Percentiles rank a stretch among this genome's conserved stretches.
Evolutionary conservation across 2,113 vertebrate species (phyloP).

Genomic region (Limnothrissa miodon): DNA sequence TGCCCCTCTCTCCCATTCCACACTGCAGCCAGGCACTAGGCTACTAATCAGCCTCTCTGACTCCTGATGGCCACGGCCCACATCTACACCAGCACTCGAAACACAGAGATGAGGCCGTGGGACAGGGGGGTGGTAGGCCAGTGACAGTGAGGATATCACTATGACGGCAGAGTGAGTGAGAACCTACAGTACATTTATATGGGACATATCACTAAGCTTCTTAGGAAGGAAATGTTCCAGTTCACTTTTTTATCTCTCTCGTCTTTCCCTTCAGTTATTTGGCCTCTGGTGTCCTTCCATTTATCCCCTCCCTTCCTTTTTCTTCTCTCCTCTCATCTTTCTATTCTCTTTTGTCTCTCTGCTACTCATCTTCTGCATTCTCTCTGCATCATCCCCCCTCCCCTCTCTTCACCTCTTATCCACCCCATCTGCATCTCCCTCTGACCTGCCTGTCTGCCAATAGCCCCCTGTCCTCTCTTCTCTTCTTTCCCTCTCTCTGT

Average conservation of each 20-base stretch:
- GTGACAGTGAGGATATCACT: neutral
- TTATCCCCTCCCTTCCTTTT: too few relatives aligned
- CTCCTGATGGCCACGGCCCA: neutral
- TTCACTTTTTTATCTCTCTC: neutral
- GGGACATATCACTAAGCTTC: neutral
- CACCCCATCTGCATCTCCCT: too few relatives aligned
- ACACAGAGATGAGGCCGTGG: neutral
- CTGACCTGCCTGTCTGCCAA: too few relatives aligned
- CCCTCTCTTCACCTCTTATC: neutral
- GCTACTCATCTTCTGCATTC: neutral
- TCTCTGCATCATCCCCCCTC: neutral
- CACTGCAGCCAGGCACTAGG: neutral
- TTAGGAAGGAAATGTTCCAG: neutral
- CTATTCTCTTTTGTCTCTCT: neutral
- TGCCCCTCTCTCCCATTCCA: neutral
- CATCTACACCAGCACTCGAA: neutral
- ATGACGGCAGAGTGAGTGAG: too few relatives aligned
- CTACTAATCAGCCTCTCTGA: conserved; percentile 21
- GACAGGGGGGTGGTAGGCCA: neutral
- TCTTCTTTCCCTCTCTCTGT: neutral
- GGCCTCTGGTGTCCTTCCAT: neutral
- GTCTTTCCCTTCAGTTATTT: neutral
- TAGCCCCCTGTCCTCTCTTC: neutral
- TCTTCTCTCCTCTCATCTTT: neutral
- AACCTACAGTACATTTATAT: too few relatives aligned